These are phyloP conservation scores for Zonitis immaculata DNA, from an alignment of 2,888 invertebrate genomes.

Conservation along the genomic window DNA sequence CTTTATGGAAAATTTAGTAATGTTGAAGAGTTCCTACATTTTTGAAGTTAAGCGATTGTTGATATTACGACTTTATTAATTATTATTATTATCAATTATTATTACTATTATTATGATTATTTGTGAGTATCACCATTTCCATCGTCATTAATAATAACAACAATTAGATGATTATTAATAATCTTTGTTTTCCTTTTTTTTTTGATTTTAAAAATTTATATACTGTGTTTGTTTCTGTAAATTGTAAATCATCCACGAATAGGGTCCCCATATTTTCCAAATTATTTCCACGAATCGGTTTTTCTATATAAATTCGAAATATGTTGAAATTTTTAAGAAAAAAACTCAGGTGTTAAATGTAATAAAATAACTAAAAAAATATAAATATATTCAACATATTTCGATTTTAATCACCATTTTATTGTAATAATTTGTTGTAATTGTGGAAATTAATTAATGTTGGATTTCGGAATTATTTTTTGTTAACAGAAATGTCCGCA, in stretches of 20 bases:
- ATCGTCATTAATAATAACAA: no score
- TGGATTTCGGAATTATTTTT: constrained; percentile 9
- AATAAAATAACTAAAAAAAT: constrained; percentile 19
- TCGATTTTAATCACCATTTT: constrained; percentile 12
- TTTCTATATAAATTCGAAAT: constrained; percentile 18
- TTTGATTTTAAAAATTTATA: no score
- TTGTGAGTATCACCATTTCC: constrained; percentile 13
- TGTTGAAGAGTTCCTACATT: constrained; percentile 45
- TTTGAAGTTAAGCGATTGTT: constrained; percentile 34
- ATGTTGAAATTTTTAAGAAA: constrained; percentile 22
- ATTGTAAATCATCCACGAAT: constrained; percentile 36
- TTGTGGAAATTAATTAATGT: constrained; percentile 13
- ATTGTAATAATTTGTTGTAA: constrained; percentile 11
- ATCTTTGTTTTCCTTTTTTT: no score
- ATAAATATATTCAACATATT: constrained; percentile 28
- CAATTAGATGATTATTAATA: no score
- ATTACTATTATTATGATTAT: not conserved
- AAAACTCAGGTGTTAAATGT: constrained; percentile 32
- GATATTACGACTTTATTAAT: constrained; percentile 24
- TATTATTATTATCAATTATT: not conserved
- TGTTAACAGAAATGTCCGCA: constrained; percentile 26
- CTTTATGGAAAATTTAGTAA: constrained; percentile 35
- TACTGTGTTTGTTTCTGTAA: no score
- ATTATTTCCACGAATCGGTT: constrained; percentile 6
- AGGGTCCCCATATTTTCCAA: constrained; percentile 36